Evolutionary conservation across 2,888 invertebrate species (phyloP).

Genomic region (Julus scandinavius): DNA sequence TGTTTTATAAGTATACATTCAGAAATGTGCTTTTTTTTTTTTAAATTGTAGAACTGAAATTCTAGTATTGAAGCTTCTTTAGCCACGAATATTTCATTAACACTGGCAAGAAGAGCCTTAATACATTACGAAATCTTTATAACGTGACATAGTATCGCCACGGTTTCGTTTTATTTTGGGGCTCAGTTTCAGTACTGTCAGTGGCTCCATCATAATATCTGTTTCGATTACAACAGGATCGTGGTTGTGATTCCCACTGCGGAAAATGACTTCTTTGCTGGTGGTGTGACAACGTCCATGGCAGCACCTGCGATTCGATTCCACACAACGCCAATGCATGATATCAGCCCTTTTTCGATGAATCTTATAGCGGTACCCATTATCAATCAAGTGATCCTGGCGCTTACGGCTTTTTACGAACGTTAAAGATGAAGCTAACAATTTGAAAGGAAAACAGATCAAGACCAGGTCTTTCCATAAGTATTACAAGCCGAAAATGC

Average conservation of each 20-base stretch:
- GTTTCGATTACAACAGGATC: background rate
- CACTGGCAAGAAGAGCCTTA: background rate
- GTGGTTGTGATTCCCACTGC: constrained; percentile 22
- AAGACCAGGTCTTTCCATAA: background rate
- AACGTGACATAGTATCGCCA: background rate
- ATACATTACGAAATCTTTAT: constrained; percentile 5
- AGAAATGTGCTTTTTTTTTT: too few relatives aligned
- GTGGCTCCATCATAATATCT: background rate
- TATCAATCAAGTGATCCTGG: constrained; percentile 10
- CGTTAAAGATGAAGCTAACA: background rate
- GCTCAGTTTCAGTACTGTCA: too few relatives aligned
- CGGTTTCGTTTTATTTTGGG: background rate
- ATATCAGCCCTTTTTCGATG: background rate
- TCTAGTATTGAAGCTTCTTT: too few relatives aligned
- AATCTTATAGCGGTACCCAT: constrained; percentile 15
- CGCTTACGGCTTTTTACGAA: constrained; percentile 19
- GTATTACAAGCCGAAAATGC: background rate
- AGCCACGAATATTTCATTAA: too few relatives aligned
- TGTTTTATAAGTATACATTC: too few relatives aligned
- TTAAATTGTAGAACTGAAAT: too few relatives aligned
- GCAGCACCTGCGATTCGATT: background rate
- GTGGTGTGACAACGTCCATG: background rate
- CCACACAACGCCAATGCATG: background rate
- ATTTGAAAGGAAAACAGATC: background rate
- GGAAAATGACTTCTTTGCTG: constrained; percentile 1